A percentile compares a stretch with the other conserved stretches of the same genome.
Evolutionary conservation across 2,797 vertebrate genomes (phyloP).

Genomic region (Clarias fuscus): DNA sequence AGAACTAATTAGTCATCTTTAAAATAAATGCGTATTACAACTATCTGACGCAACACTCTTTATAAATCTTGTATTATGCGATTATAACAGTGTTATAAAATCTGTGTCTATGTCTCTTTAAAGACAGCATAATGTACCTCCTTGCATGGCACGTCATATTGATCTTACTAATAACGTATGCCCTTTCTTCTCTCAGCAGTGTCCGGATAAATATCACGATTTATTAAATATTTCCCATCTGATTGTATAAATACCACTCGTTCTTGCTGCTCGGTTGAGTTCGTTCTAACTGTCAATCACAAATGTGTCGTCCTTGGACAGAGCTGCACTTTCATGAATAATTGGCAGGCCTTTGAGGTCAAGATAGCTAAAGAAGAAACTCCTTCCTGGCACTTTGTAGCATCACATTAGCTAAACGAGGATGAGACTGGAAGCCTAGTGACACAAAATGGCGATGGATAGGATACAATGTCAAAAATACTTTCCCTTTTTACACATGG

Average conservation of each 20-base stretch:
- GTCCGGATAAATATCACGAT: neutral
- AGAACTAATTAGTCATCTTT: neutral
- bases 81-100: neutral
- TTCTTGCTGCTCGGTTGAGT: slow-evolving; percentile 79
- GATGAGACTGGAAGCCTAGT: slow-evolving; percentile 84
- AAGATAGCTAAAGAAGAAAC: slow-evolving; percentile 61
- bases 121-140: neutral
- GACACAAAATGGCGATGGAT: slow-evolving; percentile 81
- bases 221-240: slow-evolving; percentile 39
- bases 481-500: slow-evolving; percentile 61
- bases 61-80: neutral
- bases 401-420: slow-evolving; percentile 88
- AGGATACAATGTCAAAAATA: slow-evolving; percentile 80
- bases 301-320: slow-evolving; percentile 61
- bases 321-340: slow-evolving; percentile 52
- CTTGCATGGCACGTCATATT: neutral
- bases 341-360: slow-evolving; percentile 68
- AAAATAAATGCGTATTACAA: neutral
- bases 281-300: slow-evolving; percentile 81
- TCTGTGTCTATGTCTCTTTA: neutral
- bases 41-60: too few species aligned
- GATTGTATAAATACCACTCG: slow-evolving; percentile 78
- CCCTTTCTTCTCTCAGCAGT: slow-evolving; percentile 17
- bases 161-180: slow-evolving; percentile 8
- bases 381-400: slow-evolving; percentile 73